Base-by-base conservation (phyloP, 1,140 invertebrate species). In the Diachasmimorpha longicaudata region DNA sequence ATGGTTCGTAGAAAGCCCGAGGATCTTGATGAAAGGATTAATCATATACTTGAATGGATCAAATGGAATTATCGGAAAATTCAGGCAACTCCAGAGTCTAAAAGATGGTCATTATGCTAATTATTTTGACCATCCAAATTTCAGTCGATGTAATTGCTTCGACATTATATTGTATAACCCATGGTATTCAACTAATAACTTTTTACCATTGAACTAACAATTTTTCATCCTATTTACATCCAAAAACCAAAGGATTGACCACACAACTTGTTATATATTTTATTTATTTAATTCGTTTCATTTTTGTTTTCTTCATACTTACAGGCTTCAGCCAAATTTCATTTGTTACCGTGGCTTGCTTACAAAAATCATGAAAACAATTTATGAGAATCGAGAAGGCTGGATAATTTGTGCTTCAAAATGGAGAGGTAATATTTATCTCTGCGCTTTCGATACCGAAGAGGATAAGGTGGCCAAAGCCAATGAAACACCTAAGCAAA, bases 301-400 rank as follows among this genome's bases (percentile, higher is more conserved):
- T 63, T 63, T 9, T 21, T 25, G 16, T n/a, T n/a, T n/a, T n/a
- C n/a, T n/a, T n/a, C n/a, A n/a, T 10, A 4, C 11, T 8, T 55
- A 0, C 63, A 88, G 84, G 80, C 75, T 89, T 86, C 71, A 78
- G 85, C 69, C 91, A 44, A 91, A 93, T 76, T 93, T 96, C 84
- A 88, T 95, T 39, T 93, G 92, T 74, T 93, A 91, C 83, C 90
- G 95, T 31, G 95, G 95, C 0, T 81, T 94, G 13, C 82, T 96
- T 55, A 93, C 92, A 4, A 90, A 89, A 75, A 81, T 96, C 0
- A 90, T 94, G 76, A 90, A 89, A 75, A 92, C 93, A 0, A 93
- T 93, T 14, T 95, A 93, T 86, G 92, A 94, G 76, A 87, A 90
- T 19, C 81, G 80, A 70, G 90, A 93, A 9, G 89, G 90, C 0